Evolutionary conservation across 1,140 invertebrate genomes (phyloP), one percentile per base, ranked within the genome.

Genomic region (Neoseiulus cucumeris): DNA sequence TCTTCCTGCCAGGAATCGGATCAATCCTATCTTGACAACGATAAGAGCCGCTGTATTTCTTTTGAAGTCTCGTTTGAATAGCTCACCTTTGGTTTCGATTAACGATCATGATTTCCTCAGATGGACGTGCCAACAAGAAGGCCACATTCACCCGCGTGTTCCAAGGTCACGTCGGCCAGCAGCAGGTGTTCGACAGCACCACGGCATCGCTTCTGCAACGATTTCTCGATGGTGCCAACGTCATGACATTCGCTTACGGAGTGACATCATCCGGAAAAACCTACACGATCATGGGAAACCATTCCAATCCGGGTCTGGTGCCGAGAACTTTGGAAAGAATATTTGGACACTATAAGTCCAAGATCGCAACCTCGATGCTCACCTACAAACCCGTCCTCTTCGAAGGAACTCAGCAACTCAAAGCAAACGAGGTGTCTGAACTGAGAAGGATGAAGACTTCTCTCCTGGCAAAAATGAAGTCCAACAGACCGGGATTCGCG

Each of bases 191-290:
- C 51, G 22, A 59, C 51, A 17, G 25, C 14, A 59, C 17, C 22
- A 59, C 51, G 1, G 14, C 51, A 33, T 18, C 17, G 25, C 22
- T 59, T 5, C 25, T 59, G 4, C 25, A 59, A 25, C 25, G 33
- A 33, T 59, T 59, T 9, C 51, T 59, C 33, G 51, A 59, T 9
- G 51, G 51, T 2, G 51, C 51, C 1, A 59, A 59, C 9, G 51
- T 59, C 25, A 59, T 59, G 51, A 59, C 51, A 14, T 59, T 59
- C 22, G 51, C 51, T 2, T 78, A 78, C 68, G 77, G 77, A n/a
- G 74, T 78, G 39, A 78, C 76, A 5, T 73, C 72, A 0, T 78
- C 77, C 22, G 77, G 77, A n/a, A 78, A 78, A 68, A 78, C 77
- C 0, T 76, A 73, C 71, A 77, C 76, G 20, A 59, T 59, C 1